These are phyloP conservation scores for Climacteris rufus DNA, from an alignment of 2,113 vertebrate genomes.

Conservation along the genomic window DNA sequence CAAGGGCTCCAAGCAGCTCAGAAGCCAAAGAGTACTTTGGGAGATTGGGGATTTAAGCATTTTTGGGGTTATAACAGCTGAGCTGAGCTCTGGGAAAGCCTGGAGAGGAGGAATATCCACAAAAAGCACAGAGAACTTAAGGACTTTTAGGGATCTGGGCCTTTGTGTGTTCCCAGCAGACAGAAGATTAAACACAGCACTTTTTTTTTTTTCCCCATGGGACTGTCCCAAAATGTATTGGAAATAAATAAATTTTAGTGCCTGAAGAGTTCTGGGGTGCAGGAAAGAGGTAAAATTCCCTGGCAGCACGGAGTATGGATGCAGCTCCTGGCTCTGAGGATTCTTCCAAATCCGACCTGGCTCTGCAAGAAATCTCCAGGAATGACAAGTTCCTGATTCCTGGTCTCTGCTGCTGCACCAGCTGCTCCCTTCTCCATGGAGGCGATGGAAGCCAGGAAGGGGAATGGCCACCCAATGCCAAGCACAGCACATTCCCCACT, in stretches of 20 bases:
- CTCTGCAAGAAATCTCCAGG: neutral
- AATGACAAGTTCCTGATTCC: neutral
- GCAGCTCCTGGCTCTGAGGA: neutral
- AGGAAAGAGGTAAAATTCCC: neutral
- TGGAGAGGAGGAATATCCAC: neutral
- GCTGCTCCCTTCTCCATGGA: neutral
- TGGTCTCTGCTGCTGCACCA: neutral
- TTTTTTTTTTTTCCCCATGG: neutral
- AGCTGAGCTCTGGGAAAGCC: neutral
- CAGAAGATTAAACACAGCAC: neutral
- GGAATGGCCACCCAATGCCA: neutral
- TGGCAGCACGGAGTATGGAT: neutral
- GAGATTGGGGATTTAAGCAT: neutral
- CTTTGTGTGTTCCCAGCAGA: neutral
- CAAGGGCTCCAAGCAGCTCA: neutral
- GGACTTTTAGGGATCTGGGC: neutral
- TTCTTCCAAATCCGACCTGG: neutral
- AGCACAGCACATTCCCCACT: neutral
- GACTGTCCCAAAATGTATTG: accelerated
- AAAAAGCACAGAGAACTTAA: neutral
- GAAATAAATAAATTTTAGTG: neutral
- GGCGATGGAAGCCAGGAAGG: neutral
- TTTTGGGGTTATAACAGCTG: neutral
- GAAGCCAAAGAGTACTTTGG: accelerated
- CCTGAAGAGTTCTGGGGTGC: neutral